Percentiles rank a stretch among this genome's conserved stretches.
Conservation (phyloP, 2,797 vertebrate genomes). For the Pterois miles region DNA sequence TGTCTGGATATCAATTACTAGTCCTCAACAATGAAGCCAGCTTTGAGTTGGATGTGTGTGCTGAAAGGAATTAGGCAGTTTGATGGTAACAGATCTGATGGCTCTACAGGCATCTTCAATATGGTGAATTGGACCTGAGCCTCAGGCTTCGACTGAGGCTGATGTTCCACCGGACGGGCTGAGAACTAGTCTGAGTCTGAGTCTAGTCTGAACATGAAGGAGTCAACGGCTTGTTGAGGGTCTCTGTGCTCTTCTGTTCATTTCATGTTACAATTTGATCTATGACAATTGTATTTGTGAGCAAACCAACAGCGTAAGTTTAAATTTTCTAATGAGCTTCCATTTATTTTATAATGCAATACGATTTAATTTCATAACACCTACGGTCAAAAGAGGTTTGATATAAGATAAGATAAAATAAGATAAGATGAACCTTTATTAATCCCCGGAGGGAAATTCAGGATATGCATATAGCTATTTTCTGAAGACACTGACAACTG, state of each 20-base stretch:
- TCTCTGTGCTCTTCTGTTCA: not conserved
- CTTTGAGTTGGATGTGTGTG: constrained; percentile 30
- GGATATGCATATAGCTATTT: not conserved
- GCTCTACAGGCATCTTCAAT: constrained; percentile 26
- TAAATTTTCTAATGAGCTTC: not conserved
- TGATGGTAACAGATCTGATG: constrained; percentile 17
- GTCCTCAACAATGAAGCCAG: constrained; percentile 30
- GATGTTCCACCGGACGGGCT: not conserved
- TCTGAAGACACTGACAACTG: not conserved
- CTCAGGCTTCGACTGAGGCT: not conserved
- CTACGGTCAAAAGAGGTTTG: not conserved
- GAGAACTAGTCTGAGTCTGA: not conserved
- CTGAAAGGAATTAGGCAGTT: constrained; percentile 38
- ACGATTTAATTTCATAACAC: not conserved
- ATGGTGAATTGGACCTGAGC: not conserved
- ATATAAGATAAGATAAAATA: too few relatives aligned
- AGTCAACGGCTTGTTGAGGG: not conserved
- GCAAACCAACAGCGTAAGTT: not conserved
- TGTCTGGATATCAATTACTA: constrained; percentile 37
- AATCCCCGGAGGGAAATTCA: too few relatives aligned
- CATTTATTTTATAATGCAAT: not conserved
- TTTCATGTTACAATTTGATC: not conserved
- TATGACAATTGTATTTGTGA: not conserved
- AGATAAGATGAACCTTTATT: too few relatives aligned
- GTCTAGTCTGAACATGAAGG: not conserved